Base-by-base conservation (phyloP, 2,888 invertebrate species). In the Trichopoda pennipes region DNA sequence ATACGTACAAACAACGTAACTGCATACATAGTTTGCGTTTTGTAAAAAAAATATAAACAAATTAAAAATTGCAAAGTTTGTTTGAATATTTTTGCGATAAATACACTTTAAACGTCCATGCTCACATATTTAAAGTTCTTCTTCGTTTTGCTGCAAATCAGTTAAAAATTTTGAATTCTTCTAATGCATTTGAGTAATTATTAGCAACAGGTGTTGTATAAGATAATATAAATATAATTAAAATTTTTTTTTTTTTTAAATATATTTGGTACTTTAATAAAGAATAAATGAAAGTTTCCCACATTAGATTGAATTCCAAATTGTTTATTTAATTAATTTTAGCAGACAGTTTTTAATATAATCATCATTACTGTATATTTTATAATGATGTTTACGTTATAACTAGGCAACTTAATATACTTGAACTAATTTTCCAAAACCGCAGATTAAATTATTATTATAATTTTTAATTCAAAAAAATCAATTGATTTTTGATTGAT, bases 161-260 rank as follows among this genome's bases (percentile, higher is more conserved):
- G 44, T 19, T 38, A 28, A 17, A 12, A 1, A 38, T 38, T 55
- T 55, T 7, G 21, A 51, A 21, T 53, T 64, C 23, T 64, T 56
- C 12, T 49, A 23, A 10, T 47, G 21, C 55, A 53, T 68, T 56
- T 63, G 23, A 14, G 28, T 60, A 66, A 44, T 38, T 38, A 14
- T 2, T 28, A 16, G 68, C 60, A 76, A 73, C 76, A 81, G 76
- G 72, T 81, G 80, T 69, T 51, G 64, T 51, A 55, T 61, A 12
- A 21, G 69, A 56, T 17, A 4, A 4, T 28, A 28, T 42, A 23
- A 56, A 74, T 28, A 7, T 28, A 68, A 9, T 10, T 17, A 23
- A 21, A 44, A 49, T 12, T 7, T 38, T 10, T 12, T 8, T 6
- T 6, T 32, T 32, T 32, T 8, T 32, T 32, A 32, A 32, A 32